Conservation (phyloP, 64 coral and sea anemone genomes). For the Actinia tenebrosa region DNA sequence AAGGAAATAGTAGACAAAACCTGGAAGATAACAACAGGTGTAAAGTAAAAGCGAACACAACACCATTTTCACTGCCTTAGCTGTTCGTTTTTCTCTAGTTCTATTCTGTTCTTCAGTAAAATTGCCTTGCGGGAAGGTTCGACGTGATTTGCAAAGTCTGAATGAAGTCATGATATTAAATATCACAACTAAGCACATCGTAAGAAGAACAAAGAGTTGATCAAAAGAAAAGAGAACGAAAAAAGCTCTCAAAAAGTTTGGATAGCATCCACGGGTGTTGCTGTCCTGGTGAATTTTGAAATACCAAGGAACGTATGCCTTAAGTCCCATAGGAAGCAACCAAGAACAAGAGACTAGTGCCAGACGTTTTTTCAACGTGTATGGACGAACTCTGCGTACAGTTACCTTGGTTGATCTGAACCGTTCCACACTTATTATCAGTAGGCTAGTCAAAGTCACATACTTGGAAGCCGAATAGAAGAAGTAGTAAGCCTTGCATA, state of each 20-base stretch:
- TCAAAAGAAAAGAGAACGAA: background rate
- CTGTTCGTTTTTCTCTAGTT: background rate
- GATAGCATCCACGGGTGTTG: background rate
- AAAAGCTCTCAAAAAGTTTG: background rate
- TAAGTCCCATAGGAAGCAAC: background rate
- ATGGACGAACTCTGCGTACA: background rate
- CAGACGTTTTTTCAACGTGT: background rate
- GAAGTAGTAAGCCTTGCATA: background rate
- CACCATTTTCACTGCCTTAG: conserved; percentile 2
- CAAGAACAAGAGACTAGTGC: background rate
- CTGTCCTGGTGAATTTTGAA: background rate
- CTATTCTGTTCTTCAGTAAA: background rate
- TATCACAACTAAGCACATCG: background rate
- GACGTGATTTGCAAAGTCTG: background rate
- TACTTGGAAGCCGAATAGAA: background rate
- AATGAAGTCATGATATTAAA: background rate
- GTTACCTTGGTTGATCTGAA: background rate
- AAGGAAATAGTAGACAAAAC: background rate
- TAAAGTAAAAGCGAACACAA: background rate
- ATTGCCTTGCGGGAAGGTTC: background rate
- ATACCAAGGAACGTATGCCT: background rate
- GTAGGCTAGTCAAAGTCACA: background rate
- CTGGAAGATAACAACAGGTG: background rate
- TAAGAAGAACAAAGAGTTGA: background rate
- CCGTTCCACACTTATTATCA: background rate